These are phyloP conservation scores for Formica exsecta DNA, from an alignment of 1,140 invertebrate genomes.

Conservation along the genomic window DNA sequence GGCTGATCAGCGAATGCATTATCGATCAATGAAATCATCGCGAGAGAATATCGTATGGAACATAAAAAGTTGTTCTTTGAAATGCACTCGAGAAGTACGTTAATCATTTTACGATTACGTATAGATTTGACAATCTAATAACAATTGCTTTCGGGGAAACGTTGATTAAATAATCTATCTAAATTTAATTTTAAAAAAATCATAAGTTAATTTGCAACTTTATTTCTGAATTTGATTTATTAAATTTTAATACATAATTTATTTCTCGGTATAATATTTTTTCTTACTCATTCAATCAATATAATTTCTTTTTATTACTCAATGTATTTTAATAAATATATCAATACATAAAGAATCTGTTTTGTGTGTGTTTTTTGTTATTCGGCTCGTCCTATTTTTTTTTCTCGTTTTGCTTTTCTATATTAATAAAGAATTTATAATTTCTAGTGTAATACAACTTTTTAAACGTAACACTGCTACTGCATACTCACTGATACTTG, in stretches of 20 bases:
- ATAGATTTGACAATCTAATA: too few species aligned
- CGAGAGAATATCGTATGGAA: constrained; percentile 27
- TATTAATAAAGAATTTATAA: not conserved
- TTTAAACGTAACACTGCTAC: not conserved
- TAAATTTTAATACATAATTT: constrained; percentile 2
- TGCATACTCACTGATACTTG: constrained; percentile 89
- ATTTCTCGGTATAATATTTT: not conserved
- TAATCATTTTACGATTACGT: not conserved
- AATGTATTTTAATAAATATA: constrained; percentile 1
- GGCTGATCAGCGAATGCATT: not conserved
- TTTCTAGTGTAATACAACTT: not conserved
- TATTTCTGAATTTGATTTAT: not conserved
- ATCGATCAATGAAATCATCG: constrained; percentile 43
- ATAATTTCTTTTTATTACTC: too few species aligned
- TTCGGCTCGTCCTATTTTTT: not conserved
- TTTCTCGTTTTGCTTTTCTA: not conserved
- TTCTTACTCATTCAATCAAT: too few species aligned
- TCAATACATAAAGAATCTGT: not conserved
- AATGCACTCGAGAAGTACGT: not conserved
- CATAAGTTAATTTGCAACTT: constrained; percentile 12
- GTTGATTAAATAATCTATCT: constrained; percentile 3
- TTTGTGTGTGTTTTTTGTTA: not conserved
- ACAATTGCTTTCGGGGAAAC: not conserved
- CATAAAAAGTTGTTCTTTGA: not conserved
- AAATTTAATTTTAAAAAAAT: not conserved